These are phyloP conservation scores for Sepiola atlantica DNA, from an alignment of 2,888 invertebrate species.

Conservation along the genomic window DNA sequence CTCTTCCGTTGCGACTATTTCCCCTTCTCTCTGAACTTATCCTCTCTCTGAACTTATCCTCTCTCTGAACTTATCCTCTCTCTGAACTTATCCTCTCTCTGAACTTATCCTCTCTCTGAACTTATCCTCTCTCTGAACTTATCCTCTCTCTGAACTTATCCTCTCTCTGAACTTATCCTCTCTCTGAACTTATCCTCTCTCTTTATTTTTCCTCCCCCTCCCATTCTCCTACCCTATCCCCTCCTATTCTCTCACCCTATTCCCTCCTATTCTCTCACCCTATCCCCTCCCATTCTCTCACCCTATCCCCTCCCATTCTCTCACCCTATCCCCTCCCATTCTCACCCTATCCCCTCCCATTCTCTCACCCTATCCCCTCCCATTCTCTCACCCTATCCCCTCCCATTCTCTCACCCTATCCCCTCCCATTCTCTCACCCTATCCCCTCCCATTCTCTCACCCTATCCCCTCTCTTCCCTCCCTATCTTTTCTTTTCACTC, in stretches of 20 bases:
- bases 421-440: neutral
- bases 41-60: too few species aligned
- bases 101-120: too few species aligned
- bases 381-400: neutral
- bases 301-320: neutral
- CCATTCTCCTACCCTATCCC: neutral
- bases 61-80: too few species aligned
- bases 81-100: too few species aligned
- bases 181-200: neutral
- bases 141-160: too few species aligned
- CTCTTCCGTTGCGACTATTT: neutral
- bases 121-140: too few species aligned
- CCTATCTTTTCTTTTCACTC: too few species aligned
- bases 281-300: rapidly evolving
- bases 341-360: neutral
- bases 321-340: neutral
- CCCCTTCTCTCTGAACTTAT: too few species aligned
- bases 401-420: neutral
- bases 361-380: rapidly evolving
- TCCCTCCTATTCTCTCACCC: too few species aligned
- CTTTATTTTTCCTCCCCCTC: neutral
- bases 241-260: too few species aligned
- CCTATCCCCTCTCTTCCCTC: neutral
- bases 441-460: neutral
- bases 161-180: too few species aligned